Evolutionary conservation across 2,797 vertebrate species (phyloP), one percentile per base, ranked within the genome.

Genomic region (Mormyrus proboscirostris): DNA sequence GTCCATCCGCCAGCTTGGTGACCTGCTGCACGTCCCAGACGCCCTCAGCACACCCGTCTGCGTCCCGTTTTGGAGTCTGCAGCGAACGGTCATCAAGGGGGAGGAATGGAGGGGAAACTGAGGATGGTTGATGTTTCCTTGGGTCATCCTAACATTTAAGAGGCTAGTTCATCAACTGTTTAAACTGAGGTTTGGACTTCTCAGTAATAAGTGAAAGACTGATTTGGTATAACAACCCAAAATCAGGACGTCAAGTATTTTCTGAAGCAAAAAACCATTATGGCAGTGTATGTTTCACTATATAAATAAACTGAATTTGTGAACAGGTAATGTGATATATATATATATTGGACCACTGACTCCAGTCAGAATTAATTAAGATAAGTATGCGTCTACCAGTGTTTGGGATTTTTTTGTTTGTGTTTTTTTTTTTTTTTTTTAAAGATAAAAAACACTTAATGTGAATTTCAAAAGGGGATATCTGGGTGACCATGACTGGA

Each of bases 1-100:
- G 93, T 95, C 96, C 91, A 90, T 95, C 47, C 93, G 91, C 6
- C 95, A 95, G 92, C 92, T 95, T 5, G 93, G 93, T 0, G 93
- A 94, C 90, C 93, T 94, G 33, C 93, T 93, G n/a, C 92, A 94
- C 0, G 91, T 92, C 6, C 76, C 94, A 1, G 92, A 93, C 82
- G 93, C 53, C 90, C 90, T 88, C 1, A 86, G 53, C 84, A 90
- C 89, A 41, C 91, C 87, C 86, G 88, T 95, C 89, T 92, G 89
- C 3, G 94, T 94, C 0, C 93, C 95, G 6, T 91, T 91, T 41
- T 90, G 93, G 57, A 88, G 92, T 89, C 93, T 94, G 89, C 94
- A 95, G 92, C 89, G 94, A 89, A 91, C 76, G 6, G 85, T 91
- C 0, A 94, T 92, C 41, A 93, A 93, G 88, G 94, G 95, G 87